Evolutionary conservation across 2,113 vertebrate genomes (phyloP).

Genomic region (Phalacrocorax pelagicus): DNA sequence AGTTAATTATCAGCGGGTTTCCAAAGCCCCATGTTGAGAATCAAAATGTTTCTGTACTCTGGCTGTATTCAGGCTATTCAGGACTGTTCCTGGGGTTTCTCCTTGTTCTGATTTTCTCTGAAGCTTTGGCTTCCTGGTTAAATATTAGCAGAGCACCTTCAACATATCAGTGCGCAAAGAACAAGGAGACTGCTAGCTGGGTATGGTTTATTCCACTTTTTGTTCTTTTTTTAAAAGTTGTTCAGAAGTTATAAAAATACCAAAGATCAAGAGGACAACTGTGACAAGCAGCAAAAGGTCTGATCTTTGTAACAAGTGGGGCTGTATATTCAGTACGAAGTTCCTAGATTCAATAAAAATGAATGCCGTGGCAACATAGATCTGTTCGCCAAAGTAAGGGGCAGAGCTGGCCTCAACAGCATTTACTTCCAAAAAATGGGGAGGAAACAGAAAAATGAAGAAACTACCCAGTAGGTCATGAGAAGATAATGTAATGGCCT

Average conservation of each 20-base stretch:
- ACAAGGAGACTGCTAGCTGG: not conserved
- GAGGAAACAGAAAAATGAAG: not conserved
- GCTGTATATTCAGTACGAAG: not conserved
- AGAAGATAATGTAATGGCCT: not conserved
- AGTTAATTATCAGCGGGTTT: not conserved
- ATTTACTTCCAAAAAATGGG: not conserved
- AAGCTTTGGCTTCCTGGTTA: not conserved
- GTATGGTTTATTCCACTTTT: not conserved
- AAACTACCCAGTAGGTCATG: accelerated
- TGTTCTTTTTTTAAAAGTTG: not conserved
- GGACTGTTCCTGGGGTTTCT: not conserved
- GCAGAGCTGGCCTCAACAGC: not conserved
- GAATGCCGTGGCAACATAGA: accelerated
- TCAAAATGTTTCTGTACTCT: not conserved
- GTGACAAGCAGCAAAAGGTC: not conserved
- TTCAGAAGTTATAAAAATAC: slow-evolving; percentile 5
- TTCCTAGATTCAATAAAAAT: not conserved
- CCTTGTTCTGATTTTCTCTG: not conserved
- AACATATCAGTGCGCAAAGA: not conserved
- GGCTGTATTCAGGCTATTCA: not conserved
- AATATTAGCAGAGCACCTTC: slow-evolving; percentile 11
- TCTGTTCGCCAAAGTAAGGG: not conserved
- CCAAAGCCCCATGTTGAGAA: not conserved
- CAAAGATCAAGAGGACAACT: not conserved
- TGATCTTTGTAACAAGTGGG: not conserved